Evolutionary conservation across 2,797 vertebrate genomes (phyloP).

Genomic region (Glyptemys insculpta): DNA sequence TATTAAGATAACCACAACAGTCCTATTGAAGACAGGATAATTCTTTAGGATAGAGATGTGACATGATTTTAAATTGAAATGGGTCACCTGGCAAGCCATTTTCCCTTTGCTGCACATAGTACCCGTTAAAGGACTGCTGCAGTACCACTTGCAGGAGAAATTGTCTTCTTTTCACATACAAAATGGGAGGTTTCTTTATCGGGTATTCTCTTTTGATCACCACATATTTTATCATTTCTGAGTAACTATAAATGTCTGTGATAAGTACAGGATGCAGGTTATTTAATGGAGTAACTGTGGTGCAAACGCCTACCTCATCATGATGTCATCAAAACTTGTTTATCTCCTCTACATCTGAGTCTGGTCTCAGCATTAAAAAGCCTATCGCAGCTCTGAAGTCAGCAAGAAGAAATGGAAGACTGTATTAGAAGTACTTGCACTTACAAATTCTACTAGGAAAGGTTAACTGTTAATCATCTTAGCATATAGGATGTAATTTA

Average conservation of each 20-base stretch:
- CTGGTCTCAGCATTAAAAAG: neutral
- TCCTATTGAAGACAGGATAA: neutral
- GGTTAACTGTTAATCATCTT: neutral
- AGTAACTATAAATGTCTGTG: neutral
- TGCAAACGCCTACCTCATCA: neutral
- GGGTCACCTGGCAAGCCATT: neutral
- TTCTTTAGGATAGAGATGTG: neutral
- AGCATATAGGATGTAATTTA: neutral
- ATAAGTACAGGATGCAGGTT: rapidly evolving
- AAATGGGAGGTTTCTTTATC: neutral
- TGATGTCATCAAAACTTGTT: neutral
- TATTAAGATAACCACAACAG: neutral
- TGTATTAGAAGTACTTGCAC: neutral
- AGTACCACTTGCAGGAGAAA: neutral
- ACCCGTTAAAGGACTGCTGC: neutral
- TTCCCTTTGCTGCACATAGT: neutral
- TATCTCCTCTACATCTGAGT: neutral
- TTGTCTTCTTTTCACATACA: neutral
- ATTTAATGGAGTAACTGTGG: neutral
- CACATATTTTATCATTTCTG: neutral
- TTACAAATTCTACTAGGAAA: neutral
- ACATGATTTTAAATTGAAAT: neutral
- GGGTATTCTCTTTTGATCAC: neutral
- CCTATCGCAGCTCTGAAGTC: neutral
- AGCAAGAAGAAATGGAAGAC: neutral